These are phyloP conservation scores for Rhopalosiphum nymphaeae DNA, from an alignment of 2,888 invertebrate species.

Conservation along the genomic window DNA sequence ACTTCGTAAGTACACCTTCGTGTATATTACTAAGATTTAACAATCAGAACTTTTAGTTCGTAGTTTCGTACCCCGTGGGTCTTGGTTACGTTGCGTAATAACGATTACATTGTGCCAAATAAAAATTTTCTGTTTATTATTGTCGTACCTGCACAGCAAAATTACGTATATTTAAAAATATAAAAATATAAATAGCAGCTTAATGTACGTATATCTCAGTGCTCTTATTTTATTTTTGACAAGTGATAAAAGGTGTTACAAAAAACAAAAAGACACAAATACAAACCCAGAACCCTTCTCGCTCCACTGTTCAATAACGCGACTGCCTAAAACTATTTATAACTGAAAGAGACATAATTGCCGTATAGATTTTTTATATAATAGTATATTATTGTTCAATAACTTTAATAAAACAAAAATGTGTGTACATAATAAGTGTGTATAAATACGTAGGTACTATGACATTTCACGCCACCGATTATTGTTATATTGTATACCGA, in stretches of 20 bases:
- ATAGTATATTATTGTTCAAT: neutral
- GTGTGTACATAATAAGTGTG: neutral
- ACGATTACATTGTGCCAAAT: neutral
- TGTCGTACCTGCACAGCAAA: neutral
- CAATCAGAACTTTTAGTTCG: no score
- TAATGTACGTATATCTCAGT: no score
- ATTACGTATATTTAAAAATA: no score
- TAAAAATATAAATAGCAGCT: no score
- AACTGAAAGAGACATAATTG: neutral
- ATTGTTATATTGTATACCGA: neutral
- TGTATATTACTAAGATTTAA: no score
- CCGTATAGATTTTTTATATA: neutral
- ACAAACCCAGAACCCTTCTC: no score
- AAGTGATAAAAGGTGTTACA: no score
- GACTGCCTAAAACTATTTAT: neutral
- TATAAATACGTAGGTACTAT: neutral
- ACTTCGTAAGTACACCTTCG: neutral
- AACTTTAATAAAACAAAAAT: neutral
- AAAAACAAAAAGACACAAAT: no score
- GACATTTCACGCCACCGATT: neutral
- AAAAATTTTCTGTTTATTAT: neutral
- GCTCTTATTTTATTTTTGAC: no score
- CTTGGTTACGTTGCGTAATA: no score
- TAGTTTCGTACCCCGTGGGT: no score
- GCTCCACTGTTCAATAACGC: neutral